A percentile compares a stretch with the other conserved stretches of the same genome.
Evolutionary conservation across 2,113 vertebrate species (phyloP).

Genomic region (Puffinus mauretanicus): DNA sequence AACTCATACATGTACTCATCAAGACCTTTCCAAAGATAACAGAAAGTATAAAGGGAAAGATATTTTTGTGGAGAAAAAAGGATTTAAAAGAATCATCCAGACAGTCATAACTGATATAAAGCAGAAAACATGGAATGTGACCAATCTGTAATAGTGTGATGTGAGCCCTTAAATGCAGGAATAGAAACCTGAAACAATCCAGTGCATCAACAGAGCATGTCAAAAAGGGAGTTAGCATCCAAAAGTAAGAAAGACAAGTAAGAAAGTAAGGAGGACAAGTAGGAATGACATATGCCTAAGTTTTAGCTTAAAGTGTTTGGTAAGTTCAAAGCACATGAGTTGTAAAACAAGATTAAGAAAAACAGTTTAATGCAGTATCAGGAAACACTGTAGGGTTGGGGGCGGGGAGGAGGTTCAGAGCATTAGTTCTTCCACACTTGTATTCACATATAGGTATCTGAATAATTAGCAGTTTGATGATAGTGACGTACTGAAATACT

Average conservation of each 20-base stretch:
- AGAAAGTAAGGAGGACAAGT: not conserved
- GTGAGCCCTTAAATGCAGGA: not conserved
- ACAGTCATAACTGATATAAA: not conserved
- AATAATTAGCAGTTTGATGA: not conserved
- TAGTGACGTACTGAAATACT: not conserved
- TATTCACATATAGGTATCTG: not conserved
- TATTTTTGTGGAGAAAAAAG: not conserved
- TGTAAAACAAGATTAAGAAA: not conserved
- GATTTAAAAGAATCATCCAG: not conserved
- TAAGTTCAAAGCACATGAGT: not conserved
- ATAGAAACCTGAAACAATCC: not conserved
- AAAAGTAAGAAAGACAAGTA: not conserved
- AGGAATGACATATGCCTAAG: not conserved
- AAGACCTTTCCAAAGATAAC: slow-evolving; percentile 1
- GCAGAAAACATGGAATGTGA: not conserved
- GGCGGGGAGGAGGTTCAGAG: not conserved
- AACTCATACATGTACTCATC: not conserved
- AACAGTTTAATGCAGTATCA: not conserved
- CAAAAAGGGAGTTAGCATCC: not conserved
- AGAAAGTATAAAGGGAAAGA: not conserved
- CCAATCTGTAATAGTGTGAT: not conserved
- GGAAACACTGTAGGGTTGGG: not conserved
- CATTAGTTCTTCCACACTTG: not conserved
- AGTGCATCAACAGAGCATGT: not conserved
- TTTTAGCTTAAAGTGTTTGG: not conserved